phyloP scores from a whole-genome alignment of 2,113 vertebrate genomes.

The Neodontobutis hainanensis region DNA sequence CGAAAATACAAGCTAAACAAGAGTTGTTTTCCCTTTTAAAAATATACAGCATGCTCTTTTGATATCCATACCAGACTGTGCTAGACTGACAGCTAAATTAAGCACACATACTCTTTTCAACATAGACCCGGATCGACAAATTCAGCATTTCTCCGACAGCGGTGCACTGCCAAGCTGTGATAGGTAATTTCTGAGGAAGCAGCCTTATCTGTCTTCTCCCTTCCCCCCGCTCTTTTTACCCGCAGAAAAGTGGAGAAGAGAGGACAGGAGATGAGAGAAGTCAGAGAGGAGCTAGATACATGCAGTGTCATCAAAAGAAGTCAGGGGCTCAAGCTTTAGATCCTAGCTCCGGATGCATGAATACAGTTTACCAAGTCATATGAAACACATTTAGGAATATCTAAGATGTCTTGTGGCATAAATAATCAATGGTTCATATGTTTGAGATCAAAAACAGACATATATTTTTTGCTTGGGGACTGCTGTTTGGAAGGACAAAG shows the following conservation, averaged over 20 bases:
- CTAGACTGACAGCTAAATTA: constrained; percentile 47
- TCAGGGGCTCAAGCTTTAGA: constrained; percentile 37
- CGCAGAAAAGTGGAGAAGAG: constrained; percentile 44
- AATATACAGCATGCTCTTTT: constrained; percentile 16
- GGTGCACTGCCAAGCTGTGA: constrained; percentile 55
- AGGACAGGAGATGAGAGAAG: constrained; percentile 62
- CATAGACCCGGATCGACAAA: constrained; percentile 46
- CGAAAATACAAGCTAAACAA: constrained; percentile 33
- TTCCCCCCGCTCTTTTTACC: constrained; percentile 35
- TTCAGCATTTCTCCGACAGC: constrained; percentile 58
- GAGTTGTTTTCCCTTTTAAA: constrained; percentile 47
- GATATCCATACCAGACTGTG: constrained; percentile 47
- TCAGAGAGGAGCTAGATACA: constrained; percentile 57
- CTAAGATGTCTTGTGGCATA: constrained; percentile 4
- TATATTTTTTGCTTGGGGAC: constrained; percentile 2
- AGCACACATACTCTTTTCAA: constrained; percentile 50
- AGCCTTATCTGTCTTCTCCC: constrained; percentile 59
- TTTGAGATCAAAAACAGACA: no score
- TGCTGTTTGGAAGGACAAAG: constrained; percentile 17
- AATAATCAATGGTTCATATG: constrained; percentile 13
- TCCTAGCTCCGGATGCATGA: constrained; percentile 12
- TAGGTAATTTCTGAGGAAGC: constrained; percentile 67
- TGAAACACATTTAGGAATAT: constrained; percentile 4
- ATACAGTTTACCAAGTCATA: constrained; percentile 36
- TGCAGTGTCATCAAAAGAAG: constrained; percentile 57